Conservation (phyloP, 2,113 vertebrate species). For the Origma solitaria region DNA sequence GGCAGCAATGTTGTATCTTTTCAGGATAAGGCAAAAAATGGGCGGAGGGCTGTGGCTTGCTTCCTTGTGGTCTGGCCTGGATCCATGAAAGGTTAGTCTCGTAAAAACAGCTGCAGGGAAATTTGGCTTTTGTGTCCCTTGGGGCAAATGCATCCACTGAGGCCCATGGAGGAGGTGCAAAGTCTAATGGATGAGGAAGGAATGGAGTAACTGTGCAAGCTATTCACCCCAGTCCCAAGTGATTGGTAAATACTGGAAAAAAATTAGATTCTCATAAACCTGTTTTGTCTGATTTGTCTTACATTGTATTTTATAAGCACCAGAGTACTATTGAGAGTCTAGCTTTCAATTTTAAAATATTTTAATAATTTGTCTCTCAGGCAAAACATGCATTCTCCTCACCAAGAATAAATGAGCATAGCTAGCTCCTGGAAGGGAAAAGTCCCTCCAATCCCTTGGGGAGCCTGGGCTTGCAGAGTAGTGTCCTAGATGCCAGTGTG, state of each 20-base stretch:
- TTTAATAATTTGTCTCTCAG: neutral
- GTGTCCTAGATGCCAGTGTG: neutral
- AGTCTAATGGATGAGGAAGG: neutral
- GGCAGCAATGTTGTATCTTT: neutral
- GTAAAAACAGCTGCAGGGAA: neutral
- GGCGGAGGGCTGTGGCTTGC: neutral
- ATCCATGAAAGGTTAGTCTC: neutral
- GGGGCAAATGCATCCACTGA: neutral
- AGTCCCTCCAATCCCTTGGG: neutral
- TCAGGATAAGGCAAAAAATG: neutral
- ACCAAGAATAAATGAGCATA: neutral
- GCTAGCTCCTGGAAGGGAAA: neutral
- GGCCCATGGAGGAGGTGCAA: neutral
- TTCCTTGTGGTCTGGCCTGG: slow-evolving; percentile 14
- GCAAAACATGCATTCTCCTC: neutral
- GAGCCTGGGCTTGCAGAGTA: neutral
- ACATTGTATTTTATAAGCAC: neutral
- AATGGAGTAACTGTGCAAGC: neutral
- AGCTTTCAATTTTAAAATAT: neutral
- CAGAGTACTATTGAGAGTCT: neutral
- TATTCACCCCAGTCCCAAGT: neutral
- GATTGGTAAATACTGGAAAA: neutral
- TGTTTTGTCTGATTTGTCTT: neutral
- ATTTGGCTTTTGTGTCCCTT: neutral
- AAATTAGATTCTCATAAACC: neutral